Percentiles rank a stretch among this genome's conserved stretches.
phyloP scores from a whole-genome alignment of 1,140 invertebrate species.

The Chionoecetes opilio region DNA sequence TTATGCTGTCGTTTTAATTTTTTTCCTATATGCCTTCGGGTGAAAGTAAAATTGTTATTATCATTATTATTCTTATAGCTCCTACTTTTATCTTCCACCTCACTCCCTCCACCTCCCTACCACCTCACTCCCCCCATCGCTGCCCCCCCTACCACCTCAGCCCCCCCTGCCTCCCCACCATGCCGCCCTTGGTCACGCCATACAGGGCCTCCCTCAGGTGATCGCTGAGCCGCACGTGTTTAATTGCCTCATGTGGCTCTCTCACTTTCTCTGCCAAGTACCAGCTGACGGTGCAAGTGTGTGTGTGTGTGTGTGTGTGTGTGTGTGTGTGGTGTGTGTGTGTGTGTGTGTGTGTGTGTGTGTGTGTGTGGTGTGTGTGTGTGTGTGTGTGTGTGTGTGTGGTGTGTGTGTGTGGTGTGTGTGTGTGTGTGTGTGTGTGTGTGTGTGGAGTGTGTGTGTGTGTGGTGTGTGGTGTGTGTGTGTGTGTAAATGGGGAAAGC shows the following conservation, averaged over 20 bases:
- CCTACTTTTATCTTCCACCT: background rate
- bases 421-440: slow-evolving; percentile 27
- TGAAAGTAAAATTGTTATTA: no score
- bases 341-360: slow-evolving; percentile 25
- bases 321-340: slow-evolving; percentile 25
- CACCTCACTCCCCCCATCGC: background rate
- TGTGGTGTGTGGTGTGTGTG: no score
- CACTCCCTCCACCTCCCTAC: background rate
- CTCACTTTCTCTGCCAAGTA: background rate
- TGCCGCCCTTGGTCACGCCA: background rate
- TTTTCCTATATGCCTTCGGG: no score
- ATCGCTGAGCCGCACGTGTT: background rate
- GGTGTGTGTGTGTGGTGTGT: slow-evolving; percentile 22
- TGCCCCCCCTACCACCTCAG: no score
- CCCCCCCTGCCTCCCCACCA: background rate
- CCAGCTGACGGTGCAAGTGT: background rate
- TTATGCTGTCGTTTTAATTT: no score
- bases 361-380: slow-evolving; percentile 27
- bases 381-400: slow-evolving; percentile 27
- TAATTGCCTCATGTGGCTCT: no score
- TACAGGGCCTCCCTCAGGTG: background rate
- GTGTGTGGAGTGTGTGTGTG: slow-evolving; percentile 16
- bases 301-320: slow-evolving; percentile 27
- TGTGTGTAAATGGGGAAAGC: no score
- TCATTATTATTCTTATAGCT: no score